Evolutionary conservation across 2,888 invertebrate species (phyloP).

Genomic region (Ernsta delagoae): DNA sequence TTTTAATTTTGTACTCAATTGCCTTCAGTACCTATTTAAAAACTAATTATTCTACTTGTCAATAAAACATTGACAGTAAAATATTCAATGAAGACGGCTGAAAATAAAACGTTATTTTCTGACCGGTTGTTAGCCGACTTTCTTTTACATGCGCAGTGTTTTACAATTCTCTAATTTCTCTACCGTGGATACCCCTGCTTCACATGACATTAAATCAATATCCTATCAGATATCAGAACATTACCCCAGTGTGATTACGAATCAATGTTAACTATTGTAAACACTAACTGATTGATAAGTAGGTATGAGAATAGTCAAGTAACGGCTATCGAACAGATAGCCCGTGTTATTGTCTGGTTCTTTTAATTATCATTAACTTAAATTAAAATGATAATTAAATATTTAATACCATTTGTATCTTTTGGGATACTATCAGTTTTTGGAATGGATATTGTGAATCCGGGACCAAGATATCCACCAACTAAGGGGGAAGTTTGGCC

Average conservation of each 20-base stretch:
- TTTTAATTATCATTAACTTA: too few species aligned
- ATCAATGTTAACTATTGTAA: neutral
- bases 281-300: neutral
- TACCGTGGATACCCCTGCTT: neutral
- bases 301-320: neutral
- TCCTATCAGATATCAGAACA: too few species aligned
- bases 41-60: neutral
- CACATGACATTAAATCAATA: neutral
- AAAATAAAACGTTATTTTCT: too few species aligned
- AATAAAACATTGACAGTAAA: neutral
- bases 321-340: neutral
- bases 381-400: constrained; percentile 18
- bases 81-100: too few species aligned
- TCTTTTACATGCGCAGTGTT: neutral
- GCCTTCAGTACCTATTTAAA: too few species aligned
- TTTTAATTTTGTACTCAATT: too few species aligned
- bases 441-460: constrained; percentile 51
- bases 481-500: constrained; percentile 90
- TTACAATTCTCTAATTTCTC: neutral
- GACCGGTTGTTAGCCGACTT: neutral
- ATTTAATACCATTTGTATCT: constrained; percentile 13
- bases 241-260: too few species aligned
- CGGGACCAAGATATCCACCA: constrained; percentile 80
- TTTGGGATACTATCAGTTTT: constrained; percentile 18
- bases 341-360: neutral